phyloP scores from a whole-genome alignment of 2,888 invertebrate genomes.

The Drosophila sordidapex region DNA sequence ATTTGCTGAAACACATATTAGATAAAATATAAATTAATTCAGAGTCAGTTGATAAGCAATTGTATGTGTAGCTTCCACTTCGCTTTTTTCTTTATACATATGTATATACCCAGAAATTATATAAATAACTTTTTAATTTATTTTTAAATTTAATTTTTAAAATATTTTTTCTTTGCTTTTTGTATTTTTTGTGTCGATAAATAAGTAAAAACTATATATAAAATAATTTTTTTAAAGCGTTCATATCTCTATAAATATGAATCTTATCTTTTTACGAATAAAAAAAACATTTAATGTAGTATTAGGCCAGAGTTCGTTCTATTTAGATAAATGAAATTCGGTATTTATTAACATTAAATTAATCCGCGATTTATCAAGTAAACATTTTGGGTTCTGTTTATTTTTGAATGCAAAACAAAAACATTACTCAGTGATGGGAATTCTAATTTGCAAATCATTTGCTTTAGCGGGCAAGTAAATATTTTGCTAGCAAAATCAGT shows the following conservation, averaged over 20 bases:
- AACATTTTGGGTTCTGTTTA: not conserved
- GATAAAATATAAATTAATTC: not conserved
- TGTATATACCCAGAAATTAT: too few species aligned
- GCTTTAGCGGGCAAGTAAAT: constrained; percentile 24
- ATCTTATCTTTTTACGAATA: not conserved
- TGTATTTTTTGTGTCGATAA: too few species aligned
- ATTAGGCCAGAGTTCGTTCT: not conserved
- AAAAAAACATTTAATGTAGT: not conserved
- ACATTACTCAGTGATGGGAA: not conserved
- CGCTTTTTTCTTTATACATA: too few species aligned
- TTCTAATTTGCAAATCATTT: constrained; percentile 24
- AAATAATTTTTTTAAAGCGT: not conserved
- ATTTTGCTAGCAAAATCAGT: constrained; percentile 40
- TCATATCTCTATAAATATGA: not conserved
- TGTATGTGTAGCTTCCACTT: not conserved
- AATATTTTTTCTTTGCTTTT: too few species aligned
- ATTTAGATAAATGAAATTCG: not conserved
- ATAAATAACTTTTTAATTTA: too few species aligned
- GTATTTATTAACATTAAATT: not conserved
- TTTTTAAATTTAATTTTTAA: too few species aligned
- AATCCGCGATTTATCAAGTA: not conserved
- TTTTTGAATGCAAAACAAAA: not conserved
- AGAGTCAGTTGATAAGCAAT: not conserved
- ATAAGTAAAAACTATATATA: too few species aligned
- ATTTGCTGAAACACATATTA: not conserved